Base-by-base conservation (phyloP, 2,113 vertebrate species). In the Elgaria multicarinata region DNA sequence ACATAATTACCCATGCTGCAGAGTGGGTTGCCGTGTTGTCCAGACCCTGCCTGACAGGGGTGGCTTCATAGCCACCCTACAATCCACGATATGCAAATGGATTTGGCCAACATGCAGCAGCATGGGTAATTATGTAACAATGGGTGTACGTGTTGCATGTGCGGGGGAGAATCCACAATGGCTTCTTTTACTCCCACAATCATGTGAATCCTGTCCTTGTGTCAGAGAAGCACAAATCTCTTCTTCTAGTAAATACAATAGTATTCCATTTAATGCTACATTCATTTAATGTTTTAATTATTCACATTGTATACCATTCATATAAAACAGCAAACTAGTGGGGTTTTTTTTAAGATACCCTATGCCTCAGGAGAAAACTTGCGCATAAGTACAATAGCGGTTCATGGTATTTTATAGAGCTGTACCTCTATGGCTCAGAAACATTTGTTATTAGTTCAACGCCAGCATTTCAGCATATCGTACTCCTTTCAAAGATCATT, bases 401-500 rank as follows among this genome's bases (percentile, higher is more conserved):
- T 0, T 39, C 62, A 91, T 83, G 77, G 8, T 28, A 76, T 79
- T 72, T 87, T 46, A 53, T 31, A 71, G 3, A 84, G 20, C 33
- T 77, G 28, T 55, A 46, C 44, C 88, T n/a, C 58, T 80, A 33
- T 14, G 53, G 78, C 89, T 85, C 64, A 20, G 89, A 24, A 89
- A 66, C 13, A 69, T 86, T 87, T 67, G 85, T 80, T 46, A 83
- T 12, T n/a, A 78, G 85, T 53, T 74, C 31, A 75, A 31, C 79
- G 9, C 87, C 91, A 88, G 58, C 0, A 28, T 90, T 90, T 85
- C 24, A 7, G 89, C 90, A 7, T 83, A 90, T 91, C 67, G 88
- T 4, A 90, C 0, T 85, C 89, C 71, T 69, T 91, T 89, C 83
- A 92, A 31, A 77, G 90, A 86, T 95, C 82, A 93, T 89, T 89